phyloP scores from a whole-genome alignment of 1,140 invertebrate genomes.

The Bombus confusus region DNA sequence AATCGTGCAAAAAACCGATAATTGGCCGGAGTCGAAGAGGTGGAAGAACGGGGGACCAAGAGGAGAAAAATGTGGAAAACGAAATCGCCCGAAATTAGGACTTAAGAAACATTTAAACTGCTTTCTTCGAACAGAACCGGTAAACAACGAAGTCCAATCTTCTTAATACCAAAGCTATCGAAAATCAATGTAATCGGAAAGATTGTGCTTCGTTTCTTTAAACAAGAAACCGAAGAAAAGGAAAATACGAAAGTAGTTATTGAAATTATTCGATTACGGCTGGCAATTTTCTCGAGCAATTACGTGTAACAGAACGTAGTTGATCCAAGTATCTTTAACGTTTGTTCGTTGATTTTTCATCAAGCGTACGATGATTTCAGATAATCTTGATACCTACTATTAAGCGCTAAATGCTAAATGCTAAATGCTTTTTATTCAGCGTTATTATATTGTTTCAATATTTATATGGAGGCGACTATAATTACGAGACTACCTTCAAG shows the following conservation, averaged over 20 bases:
- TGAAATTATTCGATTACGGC: background rate
- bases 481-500: too few relatives aligned
- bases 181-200: constrained; percentile 2
- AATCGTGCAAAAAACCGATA: background rate
- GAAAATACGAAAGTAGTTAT: background rate
- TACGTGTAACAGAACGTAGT: background rate
- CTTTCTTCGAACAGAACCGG: background rate
- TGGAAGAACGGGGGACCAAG: background rate
- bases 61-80: background rate
- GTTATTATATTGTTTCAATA: too few relatives aligned
- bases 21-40: background rate
- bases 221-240: background rate
- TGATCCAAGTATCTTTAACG: background rate
- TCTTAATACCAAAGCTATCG: constrained; percentile 18
- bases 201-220: background rate
- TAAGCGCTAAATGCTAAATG: too few relatives aligned
- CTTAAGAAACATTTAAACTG: background rate
- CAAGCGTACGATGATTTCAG: too few relatives aligned
- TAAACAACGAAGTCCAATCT: background rate
- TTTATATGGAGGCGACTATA: too few relatives aligned
- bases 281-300: background rate
- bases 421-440: too few relatives aligned
- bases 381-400: too few relatives aligned
- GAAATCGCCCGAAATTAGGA: background rate
- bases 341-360: too few relatives aligned